Evolutionary conservation across 2,888 invertebrate genomes (phyloP), one percentile per base, ranked within the genome.

Genomic region (Bimastos eiseni): DNA sequence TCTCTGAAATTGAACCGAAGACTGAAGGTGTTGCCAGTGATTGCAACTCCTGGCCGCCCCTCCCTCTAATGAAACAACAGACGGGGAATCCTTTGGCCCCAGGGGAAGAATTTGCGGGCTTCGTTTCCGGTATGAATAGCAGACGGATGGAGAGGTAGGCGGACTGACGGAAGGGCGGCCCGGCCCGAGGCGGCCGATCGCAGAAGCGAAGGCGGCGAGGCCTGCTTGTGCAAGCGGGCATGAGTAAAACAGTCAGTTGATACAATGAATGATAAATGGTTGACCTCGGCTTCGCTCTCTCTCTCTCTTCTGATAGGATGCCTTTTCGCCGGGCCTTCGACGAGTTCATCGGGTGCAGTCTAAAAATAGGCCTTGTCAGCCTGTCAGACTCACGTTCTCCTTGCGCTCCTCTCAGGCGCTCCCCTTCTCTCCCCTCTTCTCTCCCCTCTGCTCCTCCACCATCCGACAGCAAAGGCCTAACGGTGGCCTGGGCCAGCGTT

Each of bases 291-390:
- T n/a, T n/a, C n/a, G n/a, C n/a, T n/a, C n/a, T 11, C 30, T 70
- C 70, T 8, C n/a, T 70, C 70, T 0, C 70, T 70, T 70, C 30
- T 70, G 70, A 70, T n/a, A 70, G 30, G 30, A 70, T 70, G 70
- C 70, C 70, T 30, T 70, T 70, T 70, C 70, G 70, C 70, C 70
- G 70, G 70, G 70, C 70, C n/a, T n/a, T n/a, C 30, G 70, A n/a
- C 70, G 86, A 8, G 86, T 86, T 86, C 86, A 86, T 24, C 36
- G 36, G 86, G 86, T 86, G n/a, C 86, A 86, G 86, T 36, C 86
- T 86, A 86, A 86, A 86, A 86, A 37, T 86, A 86, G 86, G 36
- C 86, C 86, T 86, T n/a, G 70, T 6, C 70, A n/a, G 70, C 70
- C 70, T 30, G n/a, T n/a, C 30, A 70, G 70, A 30, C 70, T 70